These are phyloP conservation scores for Heliconius hortense DNA, from an alignment of 2,888 invertebrate genomes.

Conservation along the genomic window DNA sequence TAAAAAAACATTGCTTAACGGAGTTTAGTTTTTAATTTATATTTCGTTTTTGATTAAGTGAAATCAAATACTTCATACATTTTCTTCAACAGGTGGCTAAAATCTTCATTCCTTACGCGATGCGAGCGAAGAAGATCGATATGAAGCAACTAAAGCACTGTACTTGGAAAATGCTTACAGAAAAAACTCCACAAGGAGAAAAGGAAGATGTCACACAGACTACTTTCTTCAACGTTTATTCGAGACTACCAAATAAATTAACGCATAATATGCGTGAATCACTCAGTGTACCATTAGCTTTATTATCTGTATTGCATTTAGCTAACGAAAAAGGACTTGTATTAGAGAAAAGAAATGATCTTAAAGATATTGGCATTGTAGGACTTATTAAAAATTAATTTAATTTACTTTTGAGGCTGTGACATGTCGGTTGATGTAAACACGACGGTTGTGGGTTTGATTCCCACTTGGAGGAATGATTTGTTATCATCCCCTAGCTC, in stretches of 20 bases:
- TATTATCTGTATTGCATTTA: conserved; percentile 91
- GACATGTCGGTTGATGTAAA: too few species aligned
- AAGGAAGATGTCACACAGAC: conserved; percentile 69
- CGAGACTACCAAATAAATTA: conserved; percentile 80
- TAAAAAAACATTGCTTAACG: not conserved
- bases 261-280: conserved; percentile 85
- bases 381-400: conserved; percentile 58
- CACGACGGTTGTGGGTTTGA: too few species aligned
- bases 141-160: conserved; percentile 91
- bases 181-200: conserved; percentile 56
- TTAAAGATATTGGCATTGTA: conserved; percentile 78
- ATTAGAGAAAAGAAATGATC: conserved; percentile 74
- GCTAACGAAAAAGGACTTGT: conserved; percentile 89
- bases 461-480: not conserved
- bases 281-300: conserved; percentile 88
- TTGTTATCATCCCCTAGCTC: not conserved
- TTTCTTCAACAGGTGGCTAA: conserved; percentile 81
- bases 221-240: conserved; percentile 82
- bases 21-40: too few species aligned
- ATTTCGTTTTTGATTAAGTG: too few species aligned
- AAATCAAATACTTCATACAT: not conserved
- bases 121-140: conserved; percentile 92
- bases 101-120: conserved; percentile 89
- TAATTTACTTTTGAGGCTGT: not conserved
- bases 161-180: conserved; percentile 85